phyloP scores from a whole-genome alignment of 2,113 vertebrate species.

The Vanacampus margaritifer region DNA sequence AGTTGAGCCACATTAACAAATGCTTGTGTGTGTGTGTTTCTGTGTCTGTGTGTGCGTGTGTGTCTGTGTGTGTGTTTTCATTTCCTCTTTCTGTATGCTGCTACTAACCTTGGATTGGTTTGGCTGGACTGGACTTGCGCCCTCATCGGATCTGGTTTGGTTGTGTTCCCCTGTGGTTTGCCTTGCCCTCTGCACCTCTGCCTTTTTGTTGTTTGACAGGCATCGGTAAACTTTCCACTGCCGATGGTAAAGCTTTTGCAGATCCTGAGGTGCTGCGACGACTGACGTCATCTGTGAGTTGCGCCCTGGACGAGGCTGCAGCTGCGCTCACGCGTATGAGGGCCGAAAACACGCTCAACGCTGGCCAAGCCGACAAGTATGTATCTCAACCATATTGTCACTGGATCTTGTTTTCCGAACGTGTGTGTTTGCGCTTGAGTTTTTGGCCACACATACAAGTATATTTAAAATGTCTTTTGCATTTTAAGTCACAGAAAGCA shows the following conservation, averaged over 20 bases:
- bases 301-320: conserved; percentile 95
- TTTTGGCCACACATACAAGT: neutral
- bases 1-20: conserved; percentile 59
- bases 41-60: conserved; percentile 37
- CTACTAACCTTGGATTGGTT: conserved; percentile 73
- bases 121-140: conserved; percentile 68
- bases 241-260: conserved; percentile 99
- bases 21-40: conserved; percentile 61
- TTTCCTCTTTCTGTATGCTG: conserved; percentile 50
- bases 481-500: neutral
- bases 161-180: conserved; percentile 70
- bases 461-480: neutral
- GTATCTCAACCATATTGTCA: conserved; percentile 63
- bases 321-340: conserved; percentile 96
- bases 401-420: neutral
- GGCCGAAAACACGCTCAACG: conserved; percentile 93
- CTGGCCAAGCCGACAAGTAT: conserved; percentile 98
- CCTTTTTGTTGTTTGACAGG: conserved; percentile 79
- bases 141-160: conserved; percentile 71
- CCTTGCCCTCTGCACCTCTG: conserved; percentile 70
- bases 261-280: conserved; percentile 97
- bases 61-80: conserved; percentile 40
- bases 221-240: conserved; percentile 99
- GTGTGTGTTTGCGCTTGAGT: neutral
- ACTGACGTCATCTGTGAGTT: conserved; percentile 97